A percentile compares a stretch with the other conserved stretches of the same genome.
phyloP scores from a whole-genome alignment of 1,140 invertebrate genomes.

The Laupala kohalensis region DNA sequence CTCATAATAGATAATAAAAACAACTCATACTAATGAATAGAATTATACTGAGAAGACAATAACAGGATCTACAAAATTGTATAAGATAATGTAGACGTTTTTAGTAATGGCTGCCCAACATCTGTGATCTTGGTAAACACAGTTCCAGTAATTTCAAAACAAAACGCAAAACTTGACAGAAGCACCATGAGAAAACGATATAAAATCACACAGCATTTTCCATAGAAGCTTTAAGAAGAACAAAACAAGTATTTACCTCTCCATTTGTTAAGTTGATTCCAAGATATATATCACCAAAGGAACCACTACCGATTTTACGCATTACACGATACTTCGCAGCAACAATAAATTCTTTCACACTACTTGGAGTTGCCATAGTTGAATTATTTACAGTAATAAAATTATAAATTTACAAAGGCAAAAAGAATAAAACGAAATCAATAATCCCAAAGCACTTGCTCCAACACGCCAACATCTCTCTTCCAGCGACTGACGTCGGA shows the following conservation, averaged over 20 bases:
- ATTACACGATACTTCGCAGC: constrained; percentile 88
- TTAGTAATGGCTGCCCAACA: not conserved
- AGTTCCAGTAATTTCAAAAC: not conserved
- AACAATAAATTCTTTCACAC: constrained; percentile 61
- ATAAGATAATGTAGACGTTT: not conserved
- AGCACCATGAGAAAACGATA: too few relatives aligned
- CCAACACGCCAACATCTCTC: constrained; percentile 32
- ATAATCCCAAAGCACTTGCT: constrained; percentile 22
- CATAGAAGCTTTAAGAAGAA: not conserved
- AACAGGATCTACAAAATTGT: not conserved
- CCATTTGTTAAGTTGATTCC: constrained; percentile 93
- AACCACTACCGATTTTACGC: constrained; percentile 94
- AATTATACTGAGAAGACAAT: not conserved
- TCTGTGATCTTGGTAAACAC: not conserved
- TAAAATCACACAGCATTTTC: not conserved
- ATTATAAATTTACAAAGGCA: constrained; percentile 11
- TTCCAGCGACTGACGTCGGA: constrained; percentile 11
- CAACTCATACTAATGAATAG: not conserved
- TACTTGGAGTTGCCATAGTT: constrained; percentile 21
- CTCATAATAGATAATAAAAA: too few relatives aligned
- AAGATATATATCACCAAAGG: constrained; percentile 97
- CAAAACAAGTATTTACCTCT: constrained; percentile 51
- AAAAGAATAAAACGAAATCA: constrained; percentile 16
- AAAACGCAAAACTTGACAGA: not conserved
- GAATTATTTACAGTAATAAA: not conserved